Evolutionary conservation across 2,113 vertebrate species (phyloP).

Genomic region (Prinia subflava): DNA sequence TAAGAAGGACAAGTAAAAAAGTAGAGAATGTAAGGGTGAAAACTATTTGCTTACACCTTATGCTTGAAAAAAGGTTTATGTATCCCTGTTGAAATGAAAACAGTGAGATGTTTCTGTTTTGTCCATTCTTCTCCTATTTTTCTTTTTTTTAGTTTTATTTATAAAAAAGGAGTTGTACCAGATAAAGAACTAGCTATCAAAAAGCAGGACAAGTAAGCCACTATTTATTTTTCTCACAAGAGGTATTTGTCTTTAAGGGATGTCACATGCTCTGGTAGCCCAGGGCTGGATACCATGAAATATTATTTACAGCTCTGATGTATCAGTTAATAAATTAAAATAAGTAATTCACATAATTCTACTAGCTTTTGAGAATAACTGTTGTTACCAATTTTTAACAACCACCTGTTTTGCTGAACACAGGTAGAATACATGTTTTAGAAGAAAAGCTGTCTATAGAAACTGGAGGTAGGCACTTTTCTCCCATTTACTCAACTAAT

Average conservation of each 20-base stretch:
- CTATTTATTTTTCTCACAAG: background rate
- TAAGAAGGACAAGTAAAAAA: background rate
- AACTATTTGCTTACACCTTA: background rate
- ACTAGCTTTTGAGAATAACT: background rate
- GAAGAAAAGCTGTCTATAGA: background rate
- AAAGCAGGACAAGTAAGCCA: background rate
- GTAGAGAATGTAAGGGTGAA: background rate
- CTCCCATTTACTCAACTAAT: background rate
- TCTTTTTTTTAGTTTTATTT: background rate
- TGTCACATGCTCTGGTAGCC: background rate
- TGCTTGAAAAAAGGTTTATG: accelerated
- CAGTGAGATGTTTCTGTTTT: background rate
- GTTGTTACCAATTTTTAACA: background rate
- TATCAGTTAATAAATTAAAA: background rate
- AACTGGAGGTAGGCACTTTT: background rate
- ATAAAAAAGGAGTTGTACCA: background rate
- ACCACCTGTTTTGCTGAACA: background rate
- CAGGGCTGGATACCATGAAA: background rate
- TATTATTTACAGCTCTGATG: background rate
- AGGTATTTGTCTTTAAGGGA: background rate
- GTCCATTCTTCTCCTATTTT: background rate
- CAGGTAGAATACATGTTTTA: background rate
- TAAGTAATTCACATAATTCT: background rate
- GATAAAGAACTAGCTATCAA: background rate
- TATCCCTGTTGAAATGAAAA: background rate